A percentile compares a stretch with the other conserved stretches of the same genome.
These are phyloP conservation scores for Lottia scabra DNA, from an alignment of 2,888 invertebrate genomes.

Conservation along the genomic window DNA sequence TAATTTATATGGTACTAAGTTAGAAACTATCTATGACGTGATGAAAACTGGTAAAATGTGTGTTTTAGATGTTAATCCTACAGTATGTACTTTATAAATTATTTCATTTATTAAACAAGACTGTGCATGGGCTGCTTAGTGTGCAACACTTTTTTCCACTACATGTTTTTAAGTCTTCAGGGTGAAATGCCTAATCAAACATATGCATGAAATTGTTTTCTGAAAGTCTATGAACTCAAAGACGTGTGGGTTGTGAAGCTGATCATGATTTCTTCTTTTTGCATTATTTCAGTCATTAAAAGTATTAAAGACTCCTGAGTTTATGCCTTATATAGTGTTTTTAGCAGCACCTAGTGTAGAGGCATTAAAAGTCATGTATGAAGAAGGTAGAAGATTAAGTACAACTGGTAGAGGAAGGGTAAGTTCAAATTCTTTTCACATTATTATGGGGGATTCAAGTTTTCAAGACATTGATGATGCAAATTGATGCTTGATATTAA, in stretches of 20 bases:
- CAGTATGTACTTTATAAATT: constrained; percentile 57
- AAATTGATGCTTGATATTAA: too few relatives aligned
- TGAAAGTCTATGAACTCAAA: too few relatives aligned
- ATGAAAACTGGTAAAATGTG: constrained; percentile 97
- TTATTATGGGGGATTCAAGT: too few relatives aligned
- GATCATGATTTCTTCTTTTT: too few relatives aligned
- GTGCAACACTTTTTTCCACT: too few relatives aligned
- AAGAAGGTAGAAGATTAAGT: constrained; percentile 60
- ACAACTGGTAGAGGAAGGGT: constrained; percentile 39
- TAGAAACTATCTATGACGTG: constrained; percentile 93
- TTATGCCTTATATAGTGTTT: constrained; percentile 98
- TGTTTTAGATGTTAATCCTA: constrained; percentile 94
- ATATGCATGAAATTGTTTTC: too few relatives aligned
- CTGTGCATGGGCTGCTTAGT: too few relatives aligned
- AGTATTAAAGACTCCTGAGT: constrained; percentile 89
- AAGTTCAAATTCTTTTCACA: background rate
- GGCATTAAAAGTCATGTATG: constrained; percentile 73
- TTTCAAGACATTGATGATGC: too few relatives aligned
- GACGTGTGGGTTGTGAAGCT: too few relatives aligned
- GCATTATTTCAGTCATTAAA: constrained; percentile 87
- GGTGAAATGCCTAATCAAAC: too few relatives aligned
- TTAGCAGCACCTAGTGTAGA: constrained; percentile 96
- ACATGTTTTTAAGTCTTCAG: too few relatives aligned
- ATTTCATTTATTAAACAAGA: too few relatives aligned
- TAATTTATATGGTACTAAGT: constrained; percentile 94